phyloP scores from a whole-genome alignment of 1,140 invertebrate species.

The Drosophila orosa region DNA sequence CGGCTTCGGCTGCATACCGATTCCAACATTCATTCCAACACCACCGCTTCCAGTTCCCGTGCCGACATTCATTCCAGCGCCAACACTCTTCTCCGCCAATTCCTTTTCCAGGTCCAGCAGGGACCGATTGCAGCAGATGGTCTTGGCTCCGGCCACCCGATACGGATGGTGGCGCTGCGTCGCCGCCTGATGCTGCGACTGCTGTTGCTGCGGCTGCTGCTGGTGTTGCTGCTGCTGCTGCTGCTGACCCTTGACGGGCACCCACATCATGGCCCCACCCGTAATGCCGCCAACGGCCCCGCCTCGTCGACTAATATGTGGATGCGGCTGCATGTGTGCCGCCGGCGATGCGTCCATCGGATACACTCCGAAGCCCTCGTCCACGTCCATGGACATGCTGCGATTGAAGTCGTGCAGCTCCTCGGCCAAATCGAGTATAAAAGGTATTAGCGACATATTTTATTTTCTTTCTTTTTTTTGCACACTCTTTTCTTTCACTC shows the following conservation, averaged over 20 bases:
- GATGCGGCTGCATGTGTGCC: slow-evolving; percentile 49
- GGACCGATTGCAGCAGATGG: slow-evolving; percentile 74
- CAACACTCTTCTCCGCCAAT: slow-evolving; percentile 52
- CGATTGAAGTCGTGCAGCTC: slow-evolving; percentile 79
- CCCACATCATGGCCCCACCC: slow-evolving; percentile 63
- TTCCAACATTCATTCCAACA: slow-evolving; percentile 3
- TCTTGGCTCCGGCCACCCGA: slow-evolving; percentile 72
- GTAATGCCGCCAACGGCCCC: slow-evolving; percentile 6
- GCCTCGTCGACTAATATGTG: slow-evolving; percentile 54
- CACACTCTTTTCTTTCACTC: slow-evolving; percentile 12
- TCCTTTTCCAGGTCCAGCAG: slow-evolving; percentile 75
- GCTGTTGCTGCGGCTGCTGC: slow-evolving; percentile 48
- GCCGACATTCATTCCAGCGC: slow-evolving; percentile 8
- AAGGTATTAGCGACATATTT: slow-evolving; percentile 79
- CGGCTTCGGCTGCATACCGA: slow-evolving; percentile 22
- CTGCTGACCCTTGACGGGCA: slow-evolving; percentile 63
- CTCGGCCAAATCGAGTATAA: slow-evolving; percentile 81
- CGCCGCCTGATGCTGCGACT: slow-evolving; percentile 29
- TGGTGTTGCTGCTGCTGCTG: slow-evolving; percentile 59
- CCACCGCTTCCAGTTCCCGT: slow-evolving; percentile 5
- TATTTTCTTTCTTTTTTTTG: slow-evolving; percentile 5
- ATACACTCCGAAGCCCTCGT: slow-evolving; percentile 80
- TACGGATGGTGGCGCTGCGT: slow-evolving; percentile 78
- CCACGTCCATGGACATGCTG: slow-evolving; percentile 74
- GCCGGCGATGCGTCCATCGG: slow-evolving; percentile 54